Percentiles rank a stretch among this genome's conserved stretches.
Conservation (phyloP, 2,888 invertebrate species). For the Xylota sylvarum region DNA sequence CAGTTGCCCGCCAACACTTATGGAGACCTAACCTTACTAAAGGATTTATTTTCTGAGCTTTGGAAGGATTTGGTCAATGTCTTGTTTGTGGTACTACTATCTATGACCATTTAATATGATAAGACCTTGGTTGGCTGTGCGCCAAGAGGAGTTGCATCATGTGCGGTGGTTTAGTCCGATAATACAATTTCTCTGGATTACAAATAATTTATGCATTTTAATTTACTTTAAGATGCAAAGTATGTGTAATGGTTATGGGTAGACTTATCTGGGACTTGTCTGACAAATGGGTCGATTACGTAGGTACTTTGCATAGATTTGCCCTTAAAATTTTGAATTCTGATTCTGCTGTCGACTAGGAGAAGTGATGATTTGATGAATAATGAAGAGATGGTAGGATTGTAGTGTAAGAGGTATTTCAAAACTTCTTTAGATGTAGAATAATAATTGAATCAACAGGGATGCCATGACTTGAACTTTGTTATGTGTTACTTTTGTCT, state of each 20-base stretch:
- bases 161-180: conserved; percentile 38
- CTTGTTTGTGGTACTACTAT: conserved; percentile 27
- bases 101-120: conserved; percentile 44
- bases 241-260: not conserved
- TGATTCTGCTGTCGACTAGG: not conserved
- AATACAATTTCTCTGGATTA: conserved; percentile 48
- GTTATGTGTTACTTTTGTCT: too few relatives aligned
- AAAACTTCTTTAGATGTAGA: too few relatives aligned
- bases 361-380: not conserved
- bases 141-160: conserved; percentile 63
- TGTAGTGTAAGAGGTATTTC: too few relatives aligned
- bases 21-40: conserved; percentile 13
- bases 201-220: conserved; percentile 68
- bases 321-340: too few relatives aligned
- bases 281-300: conserved; percentile 1
- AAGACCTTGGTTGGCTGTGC: conserved; percentile 34
- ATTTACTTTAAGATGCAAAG: conserved; percentile 45
- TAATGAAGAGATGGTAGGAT: not conserved
- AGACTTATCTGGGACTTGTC: conserved; percentile 5
- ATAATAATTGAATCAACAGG: too few relatives aligned
- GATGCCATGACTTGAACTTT: too few relatives aligned
- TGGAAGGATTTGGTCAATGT: conserved; percentile 35
- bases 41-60: conserved; percentile 39
- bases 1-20: conserved; percentile 37
- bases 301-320: not conserved